Conservation (phyloP, 2,113 vertebrate species). For the Dromaius novaehollandiae region DNA sequence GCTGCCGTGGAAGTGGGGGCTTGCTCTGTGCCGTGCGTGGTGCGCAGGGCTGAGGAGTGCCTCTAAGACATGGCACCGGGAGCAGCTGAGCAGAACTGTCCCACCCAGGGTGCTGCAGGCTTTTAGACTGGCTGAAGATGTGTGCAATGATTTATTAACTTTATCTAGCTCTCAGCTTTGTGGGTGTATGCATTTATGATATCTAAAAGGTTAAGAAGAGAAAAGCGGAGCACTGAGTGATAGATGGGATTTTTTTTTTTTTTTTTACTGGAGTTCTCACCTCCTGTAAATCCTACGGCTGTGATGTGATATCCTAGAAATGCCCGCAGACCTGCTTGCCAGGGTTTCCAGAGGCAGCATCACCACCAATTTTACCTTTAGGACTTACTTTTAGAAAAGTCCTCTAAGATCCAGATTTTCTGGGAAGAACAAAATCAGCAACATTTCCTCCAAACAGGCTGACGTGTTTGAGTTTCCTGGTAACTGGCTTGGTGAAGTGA, state of each 20-base stretch:
- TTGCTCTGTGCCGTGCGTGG: rapidly evolving
- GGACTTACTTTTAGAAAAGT: background rate
- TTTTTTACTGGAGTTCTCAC: background rate
- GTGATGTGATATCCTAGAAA: background rate
- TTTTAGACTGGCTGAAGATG: background rate
- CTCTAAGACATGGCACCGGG: too few species aligned
- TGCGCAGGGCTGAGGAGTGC: too few species aligned
- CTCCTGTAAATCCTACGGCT: background rate
- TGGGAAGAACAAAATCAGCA: background rate
- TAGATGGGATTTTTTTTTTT: background rate
- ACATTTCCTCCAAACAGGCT: rapidly evolving
- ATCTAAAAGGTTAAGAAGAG: background rate
- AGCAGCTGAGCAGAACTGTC: background rate
- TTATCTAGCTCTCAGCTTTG: background rate
- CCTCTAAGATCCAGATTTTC: background rate
- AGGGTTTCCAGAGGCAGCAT: background rate
- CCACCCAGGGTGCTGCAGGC: rapidly evolving
- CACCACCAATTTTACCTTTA: background rate
- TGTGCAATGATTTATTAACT: background rate
- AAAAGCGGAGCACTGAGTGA: rapidly evolving
- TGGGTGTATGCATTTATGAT: background rate
- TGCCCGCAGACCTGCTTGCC: background rate
- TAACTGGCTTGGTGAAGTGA: background rate
- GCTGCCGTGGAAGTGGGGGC: background rate
- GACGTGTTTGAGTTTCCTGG: background rate